Conservation (phyloP, 2,113 vertebrate genomes). For the Theristicus caerulescens region DNA sequence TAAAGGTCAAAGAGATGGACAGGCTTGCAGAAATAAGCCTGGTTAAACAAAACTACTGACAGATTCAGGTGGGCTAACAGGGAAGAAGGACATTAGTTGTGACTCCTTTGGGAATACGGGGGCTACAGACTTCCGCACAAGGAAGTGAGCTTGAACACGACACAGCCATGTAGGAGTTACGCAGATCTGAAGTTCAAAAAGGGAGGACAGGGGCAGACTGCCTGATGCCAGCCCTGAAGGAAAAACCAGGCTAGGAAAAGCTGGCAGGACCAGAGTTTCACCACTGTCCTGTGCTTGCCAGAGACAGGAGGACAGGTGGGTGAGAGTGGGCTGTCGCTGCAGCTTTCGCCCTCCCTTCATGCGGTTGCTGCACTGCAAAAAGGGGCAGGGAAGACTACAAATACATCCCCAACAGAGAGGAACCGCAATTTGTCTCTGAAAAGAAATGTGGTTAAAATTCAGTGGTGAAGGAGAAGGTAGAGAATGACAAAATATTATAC, state of each 20-base stretch:
- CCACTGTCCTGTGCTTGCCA: not conserved
- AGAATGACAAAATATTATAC: not conserved
- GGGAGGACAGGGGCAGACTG: not conserved
- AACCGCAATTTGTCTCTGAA: not conserved
- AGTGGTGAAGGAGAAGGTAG: not conserved
- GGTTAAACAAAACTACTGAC: not conserved
- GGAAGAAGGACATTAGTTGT: not conserved
- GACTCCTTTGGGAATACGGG: not conserved
- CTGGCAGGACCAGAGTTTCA: not conserved
- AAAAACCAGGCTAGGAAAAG: not conserved
- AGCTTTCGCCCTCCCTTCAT: not conserved
- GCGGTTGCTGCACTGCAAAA: not conserved
- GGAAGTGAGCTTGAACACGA: not conserved
- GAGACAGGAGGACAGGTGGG: accelerated
- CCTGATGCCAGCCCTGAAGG: not conserved
- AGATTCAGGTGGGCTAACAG: not conserved
- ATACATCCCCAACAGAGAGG: not conserved
- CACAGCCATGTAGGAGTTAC: not conserved
- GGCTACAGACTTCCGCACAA: not conserved
- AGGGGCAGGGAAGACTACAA: not conserved
- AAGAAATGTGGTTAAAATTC: not conserved
- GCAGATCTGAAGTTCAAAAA: not conserved
- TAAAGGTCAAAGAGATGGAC: not conserved
- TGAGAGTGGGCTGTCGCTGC: not conserved
- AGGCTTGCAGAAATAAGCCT: not conserved